Conservation (phyloP, 1,140 invertebrate genomes). For the Hyposmocoma kahamanoa region DNA sequence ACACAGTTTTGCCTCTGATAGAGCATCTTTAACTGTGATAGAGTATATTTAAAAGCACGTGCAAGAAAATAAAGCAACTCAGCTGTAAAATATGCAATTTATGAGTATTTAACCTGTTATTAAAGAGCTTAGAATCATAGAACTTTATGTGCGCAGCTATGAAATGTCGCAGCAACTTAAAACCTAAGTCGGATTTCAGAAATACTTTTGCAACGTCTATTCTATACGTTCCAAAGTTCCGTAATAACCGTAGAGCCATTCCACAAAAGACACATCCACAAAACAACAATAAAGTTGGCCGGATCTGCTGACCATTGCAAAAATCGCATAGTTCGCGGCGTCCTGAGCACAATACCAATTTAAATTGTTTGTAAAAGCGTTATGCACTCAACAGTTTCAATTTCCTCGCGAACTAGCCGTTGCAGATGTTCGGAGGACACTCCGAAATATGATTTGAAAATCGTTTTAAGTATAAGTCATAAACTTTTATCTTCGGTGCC, state of each 20-base stretch:
- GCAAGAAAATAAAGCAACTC: too few species aligned
- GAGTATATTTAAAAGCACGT: too few species aligned
- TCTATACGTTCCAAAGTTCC: too few species aligned
- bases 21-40: too few species aligned
- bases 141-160: too few species aligned
- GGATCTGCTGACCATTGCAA: slow-evolving; percentile 53
- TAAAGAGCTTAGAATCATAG: too few species aligned
- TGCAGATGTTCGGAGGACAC: slow-evolving; percentile 61
- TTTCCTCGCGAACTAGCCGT: slow-evolving; percentile 64
- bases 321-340: slow-evolving; percentile 50
- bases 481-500: slow-evolving; percentile 65
- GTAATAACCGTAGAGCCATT: slow-evolving; percentile 20
- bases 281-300: slow-evolving; percentile 57
- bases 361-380: slow-evolving; percentile 68
- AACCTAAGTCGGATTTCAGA: too few species aligned
- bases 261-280: slow-evolving; percentile 42
- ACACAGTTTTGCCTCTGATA: too few species aligned
- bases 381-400: slow-evolving; percentile 68
- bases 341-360: slow-evolving; percentile 62
- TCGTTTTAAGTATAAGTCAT: slow-evolving; percentile 69
- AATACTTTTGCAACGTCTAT: too few species aligned
- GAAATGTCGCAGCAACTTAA: too few species aligned
- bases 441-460: slow-evolving; percentile 72
- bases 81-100: too few species aligned
- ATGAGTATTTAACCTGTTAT: too few species aligned